These are phyloP conservation scores for Alsophila aescularia DNA, from an alignment of 2,888 invertebrate species.

Conservation along the genomic window DNA sequence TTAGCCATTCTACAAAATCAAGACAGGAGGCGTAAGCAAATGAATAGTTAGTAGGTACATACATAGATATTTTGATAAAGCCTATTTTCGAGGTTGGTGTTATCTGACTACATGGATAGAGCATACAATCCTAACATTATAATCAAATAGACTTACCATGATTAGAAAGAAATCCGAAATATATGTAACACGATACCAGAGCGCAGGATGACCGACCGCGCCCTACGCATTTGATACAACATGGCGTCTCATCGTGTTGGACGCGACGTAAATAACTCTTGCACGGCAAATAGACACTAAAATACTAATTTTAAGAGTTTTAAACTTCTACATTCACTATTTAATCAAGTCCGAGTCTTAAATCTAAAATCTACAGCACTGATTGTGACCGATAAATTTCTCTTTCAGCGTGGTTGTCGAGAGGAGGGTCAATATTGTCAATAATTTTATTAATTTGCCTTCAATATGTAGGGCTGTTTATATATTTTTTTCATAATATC, in stretches of 20 bases:
- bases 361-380: constrained; percentile 14
- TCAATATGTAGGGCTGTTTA: background rate
- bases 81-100: background rate
- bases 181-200: constrained; percentile 47
- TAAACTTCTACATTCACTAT: constrained; percentile 26
- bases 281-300: constrained; percentile 50
- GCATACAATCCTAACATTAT: background rate
- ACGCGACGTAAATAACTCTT: constrained; percentile 36
- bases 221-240: constrained; percentile 64
- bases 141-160: constrained; percentile 70
- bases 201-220: constrained; percentile 64
- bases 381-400: constrained; percentile 5
- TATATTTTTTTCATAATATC: constrained; percentile 1
- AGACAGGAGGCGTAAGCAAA: too few relatives aligned
- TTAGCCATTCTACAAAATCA: too few relatives aligned
- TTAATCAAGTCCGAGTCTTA: constrained; percentile 38
- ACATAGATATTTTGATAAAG: too few relatives aligned
- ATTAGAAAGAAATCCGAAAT: constrained; percentile 52
- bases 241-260: constrained; percentile 66
- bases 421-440: too few relatives aligned
- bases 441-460: background rate
- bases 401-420: background rate
- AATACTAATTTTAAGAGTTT: constrained; percentile 42
- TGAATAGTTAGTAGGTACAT: too few relatives aligned
- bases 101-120: background rate